These are phyloP conservation scores for Ectropis crepuscularia DNA, from an alignment of 2,888 invertebrate species.

Conservation along the genomic window DNA sequence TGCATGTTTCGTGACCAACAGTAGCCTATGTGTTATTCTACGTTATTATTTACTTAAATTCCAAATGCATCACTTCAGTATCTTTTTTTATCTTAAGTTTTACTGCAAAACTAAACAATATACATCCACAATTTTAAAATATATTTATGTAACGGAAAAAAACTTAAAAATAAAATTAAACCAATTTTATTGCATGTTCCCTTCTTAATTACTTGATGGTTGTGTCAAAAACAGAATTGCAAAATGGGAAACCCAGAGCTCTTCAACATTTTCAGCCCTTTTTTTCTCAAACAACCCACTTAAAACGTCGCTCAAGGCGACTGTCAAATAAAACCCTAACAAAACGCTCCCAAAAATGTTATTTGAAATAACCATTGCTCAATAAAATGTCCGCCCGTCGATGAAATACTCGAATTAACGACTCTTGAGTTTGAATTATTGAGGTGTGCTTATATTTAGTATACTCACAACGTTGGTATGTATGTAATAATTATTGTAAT, in stretches of 20 bases:
- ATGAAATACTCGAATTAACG: conserved; percentile 27
- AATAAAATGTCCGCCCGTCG: conserved; percentile 25
- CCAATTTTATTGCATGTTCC: too few relatives aligned
- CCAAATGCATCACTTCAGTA: too few relatives aligned
- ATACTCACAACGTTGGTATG: not conserved
- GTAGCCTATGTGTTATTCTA: too few relatives aligned
- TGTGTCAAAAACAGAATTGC: not conserved
- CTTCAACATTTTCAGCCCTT: conserved; percentile 11
- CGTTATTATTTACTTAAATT: too few relatives aligned
- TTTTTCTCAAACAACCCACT: conserved; percentile 19
- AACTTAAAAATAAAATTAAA: too few relatives aligned
- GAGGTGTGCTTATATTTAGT: conserved; percentile 1
- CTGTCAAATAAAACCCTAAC: conserved; percentile 29
- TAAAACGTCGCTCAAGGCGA: conserved; percentile 23
- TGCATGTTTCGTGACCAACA: too few relatives aligned
- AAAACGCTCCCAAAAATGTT: conserved; percentile 25
- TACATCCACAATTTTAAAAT: too few relatives aligned
- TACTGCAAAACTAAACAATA: too few relatives aligned
- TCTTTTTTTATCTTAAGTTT: too few relatives aligned
- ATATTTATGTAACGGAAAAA: too few relatives aligned
- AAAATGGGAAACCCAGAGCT: conserved; percentile 5
- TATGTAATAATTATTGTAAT: not conserved
- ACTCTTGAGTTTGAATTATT: conserved; percentile 13
- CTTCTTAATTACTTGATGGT: not conserved
- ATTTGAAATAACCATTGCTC: conserved; percentile 26